A percentile compares a stretch with the other conserved stretches of the same genome.
phyloP scores from a whole-genome alignment of 2,888 invertebrate genomes.

The Tetrapedia diversipes region DNA sequence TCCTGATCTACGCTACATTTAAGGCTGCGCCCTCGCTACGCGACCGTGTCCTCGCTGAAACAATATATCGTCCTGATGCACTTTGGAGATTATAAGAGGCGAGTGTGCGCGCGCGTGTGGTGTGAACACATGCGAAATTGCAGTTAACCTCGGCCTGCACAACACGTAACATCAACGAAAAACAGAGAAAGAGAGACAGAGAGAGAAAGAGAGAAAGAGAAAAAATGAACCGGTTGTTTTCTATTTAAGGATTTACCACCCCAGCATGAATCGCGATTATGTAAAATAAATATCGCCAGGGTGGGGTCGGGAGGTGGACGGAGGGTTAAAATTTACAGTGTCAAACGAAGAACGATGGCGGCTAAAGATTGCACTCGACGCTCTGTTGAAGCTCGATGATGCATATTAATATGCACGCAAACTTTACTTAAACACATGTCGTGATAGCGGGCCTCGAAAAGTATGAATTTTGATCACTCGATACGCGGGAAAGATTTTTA shows the following conservation, averaged over 20 bases:
- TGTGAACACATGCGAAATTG: constrained; percentile 37
- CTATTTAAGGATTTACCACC: constrained; percentile 36
- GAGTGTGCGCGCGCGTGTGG: constrained; percentile 13
- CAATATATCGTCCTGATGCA: constrained; percentile 55
- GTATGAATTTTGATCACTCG: no score
- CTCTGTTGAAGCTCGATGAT: background rate
- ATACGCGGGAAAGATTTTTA: no score
- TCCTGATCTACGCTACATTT: constrained; percentile 36
- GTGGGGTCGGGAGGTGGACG: no score
- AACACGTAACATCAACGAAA: no score
- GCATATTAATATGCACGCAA: background rate
- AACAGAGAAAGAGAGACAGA: no score
- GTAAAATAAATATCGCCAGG: constrained; percentile 2
- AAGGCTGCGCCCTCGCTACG: constrained; percentile 30
- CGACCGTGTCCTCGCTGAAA: constrained; percentile 26
- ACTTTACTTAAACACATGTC: no score
- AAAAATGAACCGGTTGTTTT: constrained; percentile 38
- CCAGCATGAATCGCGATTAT: background rate
- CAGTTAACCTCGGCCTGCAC: constrained; percentile 41
- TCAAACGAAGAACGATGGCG: constrained; percentile 6
- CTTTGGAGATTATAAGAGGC: constrained; percentile 42
- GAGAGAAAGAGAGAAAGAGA: no score
- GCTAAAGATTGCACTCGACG: background rate
- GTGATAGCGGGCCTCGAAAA: no score
- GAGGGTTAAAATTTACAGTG: constrained; percentile 12